phyloP scores from a whole-genome alignment of 2,888 invertebrate genomes.

The Prostheceraeus crozeri region DNA sequence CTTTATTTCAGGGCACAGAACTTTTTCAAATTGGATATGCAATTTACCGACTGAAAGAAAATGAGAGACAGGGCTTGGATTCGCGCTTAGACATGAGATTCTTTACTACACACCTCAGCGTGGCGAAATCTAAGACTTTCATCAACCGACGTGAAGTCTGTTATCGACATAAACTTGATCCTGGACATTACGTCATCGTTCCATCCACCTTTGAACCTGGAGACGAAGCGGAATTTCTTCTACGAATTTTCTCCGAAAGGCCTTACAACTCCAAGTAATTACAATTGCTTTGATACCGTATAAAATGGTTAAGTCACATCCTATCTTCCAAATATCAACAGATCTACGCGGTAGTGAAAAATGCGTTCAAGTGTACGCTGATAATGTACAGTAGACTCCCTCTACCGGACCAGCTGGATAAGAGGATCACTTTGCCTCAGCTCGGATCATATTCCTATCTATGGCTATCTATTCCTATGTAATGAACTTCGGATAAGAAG shows the following conservation, averaged over 20 bases:
- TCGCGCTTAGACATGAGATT: constrained; percentile 75
- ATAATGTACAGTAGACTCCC: too few species aligned
- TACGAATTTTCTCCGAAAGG: constrained; percentile 86
- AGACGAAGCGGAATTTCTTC: constrained; percentile 87
- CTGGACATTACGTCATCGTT: constrained; percentile 85
- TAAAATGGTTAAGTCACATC: too few species aligned
- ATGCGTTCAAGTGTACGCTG: too few species aligned
- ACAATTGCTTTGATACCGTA: too few species aligned
- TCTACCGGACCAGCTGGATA: too few species aligned
- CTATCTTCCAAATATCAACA: too few species aligned
- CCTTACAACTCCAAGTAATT: constrained; percentile 48
- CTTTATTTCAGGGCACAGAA: constrained; percentile 82
- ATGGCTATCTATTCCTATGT: too few species aligned
- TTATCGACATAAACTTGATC: constrained; percentile 81
- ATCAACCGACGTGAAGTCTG: constrained; percentile 90
- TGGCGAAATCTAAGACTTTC: constrained; percentile 81
- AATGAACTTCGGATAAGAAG: too few species aligned
- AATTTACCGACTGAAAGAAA: constrained; percentile 75
- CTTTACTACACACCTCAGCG: constrained; percentile 88
- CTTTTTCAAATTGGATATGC: constrained; percentile 91
- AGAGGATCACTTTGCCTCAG: too few species aligned
- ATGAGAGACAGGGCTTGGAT: too few species aligned
- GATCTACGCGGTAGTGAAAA: too few species aligned
- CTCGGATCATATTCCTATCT: too few species aligned
- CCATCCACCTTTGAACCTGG: constrained; percentile 94